phyloP scores from a whole-genome alignment of 2,888 invertebrate species.

The Parnassius smintheus region DNA sequence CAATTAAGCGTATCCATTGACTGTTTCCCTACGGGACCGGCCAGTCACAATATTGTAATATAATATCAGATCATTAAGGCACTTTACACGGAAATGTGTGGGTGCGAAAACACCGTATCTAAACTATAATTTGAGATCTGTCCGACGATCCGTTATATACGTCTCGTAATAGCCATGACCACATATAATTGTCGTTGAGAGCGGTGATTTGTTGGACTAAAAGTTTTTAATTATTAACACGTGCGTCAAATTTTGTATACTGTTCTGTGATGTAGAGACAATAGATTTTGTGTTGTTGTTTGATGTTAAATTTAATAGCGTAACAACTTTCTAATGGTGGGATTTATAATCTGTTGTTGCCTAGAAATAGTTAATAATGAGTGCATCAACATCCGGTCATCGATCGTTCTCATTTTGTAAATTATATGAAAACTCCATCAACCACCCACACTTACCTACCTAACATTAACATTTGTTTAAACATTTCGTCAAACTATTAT shows the following conservation, averaged over 20 bases:
- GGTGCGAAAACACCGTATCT: conserved; percentile 78
- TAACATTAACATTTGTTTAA: conserved; percentile 7
- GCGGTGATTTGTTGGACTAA: conserved; percentile 68
- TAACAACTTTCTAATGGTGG: conserved; percentile 34
- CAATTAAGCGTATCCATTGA: conserved; percentile 63
- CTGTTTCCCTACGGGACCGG: conserved; percentile 53
- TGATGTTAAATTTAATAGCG: conserved; percentile 20
- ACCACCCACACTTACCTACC: conserved; percentile 9
- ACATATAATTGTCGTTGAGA: conserved; percentile 67
- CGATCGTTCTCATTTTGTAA: conserved; percentile 11
- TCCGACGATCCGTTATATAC: conserved; percentile 66
- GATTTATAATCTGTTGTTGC: conserved; percentile 14
- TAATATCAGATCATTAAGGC: conserved; percentile 75
- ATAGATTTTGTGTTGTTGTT: conserved; percentile 27
- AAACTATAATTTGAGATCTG: conserved; percentile 78
- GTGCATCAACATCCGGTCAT: conserved; percentile 13
- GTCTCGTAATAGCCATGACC: conserved; percentile 65
- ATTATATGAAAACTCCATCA: conserved; percentile 11
- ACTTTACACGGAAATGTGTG: conserved; percentile 77
- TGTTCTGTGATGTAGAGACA: conserved; percentile 11
- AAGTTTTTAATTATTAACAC: conserved; percentile 72
- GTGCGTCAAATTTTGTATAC: conserved; percentile 57
- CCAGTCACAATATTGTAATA: conserved; percentile 70
- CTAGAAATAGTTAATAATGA: conserved; percentile 7
- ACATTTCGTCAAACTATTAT: too few relatives aligned